Evolutionary conservation across 2,113 vertebrate genomes (phyloP), one percentile per base, ranked within the genome.

Genomic region (Salvelinus alpinus): DNA sequence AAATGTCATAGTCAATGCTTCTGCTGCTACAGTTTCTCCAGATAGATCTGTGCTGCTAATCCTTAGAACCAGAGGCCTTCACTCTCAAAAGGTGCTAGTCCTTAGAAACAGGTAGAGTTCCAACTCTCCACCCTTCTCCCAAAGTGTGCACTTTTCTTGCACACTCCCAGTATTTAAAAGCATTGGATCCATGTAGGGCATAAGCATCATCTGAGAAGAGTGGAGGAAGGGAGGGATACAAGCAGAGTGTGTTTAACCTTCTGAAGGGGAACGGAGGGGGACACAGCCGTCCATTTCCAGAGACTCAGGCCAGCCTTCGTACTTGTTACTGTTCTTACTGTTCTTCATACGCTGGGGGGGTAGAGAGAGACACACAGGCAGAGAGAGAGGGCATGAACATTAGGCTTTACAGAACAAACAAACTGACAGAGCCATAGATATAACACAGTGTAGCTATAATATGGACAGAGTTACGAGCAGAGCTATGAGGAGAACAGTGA

Each of bases 241-340:
- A 11, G 38, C 38, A 44, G 38, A 44, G 38, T 11, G 38, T 18
- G 38, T 24, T 88, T 86, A 94, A 76, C 73, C 85, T 66, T 93
- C 86, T 29, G 93, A 89, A 0, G 84, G 75, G 0, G 91, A 89
- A 8, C 94, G 91, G 38, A 94, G 89, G 0, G 96, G 96, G 82
- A 97, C 93, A 72, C 96, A 98, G 80, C 96, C 96, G 22, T 95
- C 96, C 94, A 98, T 95, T 89, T 97, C 95, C 86, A 98, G 92
- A 0, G 96, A 94, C 88, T 96, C 96, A 0, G 96, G 96, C 96
- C 96, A 98, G 38, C 96, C 96, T 81, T 98, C 96, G 0, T 97
- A 98, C 85, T 98, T 98, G 87, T 97, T 98, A 79, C 81, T 94
- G 86, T 78, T 93, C 80, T 95, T 97, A 75, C 91, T 96, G 91